phyloP scores from a whole-genome alignment of 2,888 invertebrate genomes.

The Lepidonotus clava region DNA sequence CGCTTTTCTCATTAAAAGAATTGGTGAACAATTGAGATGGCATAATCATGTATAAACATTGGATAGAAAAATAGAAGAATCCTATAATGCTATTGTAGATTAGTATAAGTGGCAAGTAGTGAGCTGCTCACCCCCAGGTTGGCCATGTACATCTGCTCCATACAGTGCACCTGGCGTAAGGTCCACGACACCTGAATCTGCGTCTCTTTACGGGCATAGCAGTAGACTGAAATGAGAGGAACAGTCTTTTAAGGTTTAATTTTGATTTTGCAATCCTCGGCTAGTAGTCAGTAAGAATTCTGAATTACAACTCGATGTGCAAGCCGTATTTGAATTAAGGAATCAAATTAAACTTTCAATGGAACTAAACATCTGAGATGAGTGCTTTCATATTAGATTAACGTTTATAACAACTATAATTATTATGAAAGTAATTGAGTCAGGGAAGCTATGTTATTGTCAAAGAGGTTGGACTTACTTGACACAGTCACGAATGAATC shows the following conservation, averaged over 20 bases:
- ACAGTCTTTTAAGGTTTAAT: neutral
- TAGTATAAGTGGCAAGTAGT: neutral
- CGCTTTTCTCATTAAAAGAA: too few relatives aligned
- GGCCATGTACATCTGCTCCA: constrained; percentile 35
- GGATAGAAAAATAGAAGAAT: too few relatives aligned
- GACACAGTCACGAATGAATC: neutral
- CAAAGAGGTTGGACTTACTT: constrained; percentile 8
- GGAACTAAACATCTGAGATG: neutral
- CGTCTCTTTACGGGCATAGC: neutral
- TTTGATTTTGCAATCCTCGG: too few relatives aligned
- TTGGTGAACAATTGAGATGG: too few relatives aligned
- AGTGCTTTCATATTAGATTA: neutral
- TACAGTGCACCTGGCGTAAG: constrained; percentile 28
- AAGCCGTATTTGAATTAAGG: too few relatives aligned
- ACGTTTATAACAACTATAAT: neutral
- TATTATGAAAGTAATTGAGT: neutral
- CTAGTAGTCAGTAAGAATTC: too few relatives aligned
- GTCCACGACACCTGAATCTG: neutral
- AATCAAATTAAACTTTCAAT: neutral
- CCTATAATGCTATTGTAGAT: too few relatives aligned
- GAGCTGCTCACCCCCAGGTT: constrained; percentile 17
- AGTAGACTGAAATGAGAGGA: neutral
- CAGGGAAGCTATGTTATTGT: too few relatives aligned
- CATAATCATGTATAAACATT: too few relatives aligned
- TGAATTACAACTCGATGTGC: too few relatives aligned